These are phyloP conservation scores for Telmatochromis brichardi DNA, from an alignment of 2,113 vertebrate species.

Conservation along the genomic window DNA sequence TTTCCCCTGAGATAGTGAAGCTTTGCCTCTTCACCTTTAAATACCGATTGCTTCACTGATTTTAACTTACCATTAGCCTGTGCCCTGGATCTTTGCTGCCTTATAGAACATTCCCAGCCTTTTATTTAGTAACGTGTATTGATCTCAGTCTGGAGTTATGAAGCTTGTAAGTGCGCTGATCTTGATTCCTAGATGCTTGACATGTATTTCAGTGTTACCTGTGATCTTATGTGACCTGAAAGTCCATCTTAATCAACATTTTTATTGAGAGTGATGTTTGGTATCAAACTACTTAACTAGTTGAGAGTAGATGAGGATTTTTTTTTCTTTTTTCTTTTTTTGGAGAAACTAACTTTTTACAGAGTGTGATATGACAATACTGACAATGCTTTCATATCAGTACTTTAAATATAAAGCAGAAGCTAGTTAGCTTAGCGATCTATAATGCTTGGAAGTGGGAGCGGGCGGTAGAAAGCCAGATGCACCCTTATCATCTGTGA, in stretches of 20 bases:
- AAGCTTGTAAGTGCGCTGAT: constrained; percentile 25
- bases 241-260: background rate
- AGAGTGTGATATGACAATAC: background rate
- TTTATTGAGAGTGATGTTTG: background rate
- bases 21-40: constrained; percentile 44
- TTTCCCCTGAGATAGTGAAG: constrained; percentile 3
- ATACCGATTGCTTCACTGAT: constrained; percentile 9
- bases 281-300: background rate
- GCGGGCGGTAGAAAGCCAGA: background rate
- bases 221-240: background rate
- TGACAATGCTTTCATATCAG: background rate
- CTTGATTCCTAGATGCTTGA: constrained; percentile 6
- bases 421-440: background rate
- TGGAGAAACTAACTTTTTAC: background rate
- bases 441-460: background rate
- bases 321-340: background rate
- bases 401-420: background rate
- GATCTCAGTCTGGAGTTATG: background rate
- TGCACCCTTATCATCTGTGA: background rate
- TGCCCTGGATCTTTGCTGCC: constrained; percentile 59
- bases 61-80: constrained; percentile 37
- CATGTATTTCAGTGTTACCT: background rate
- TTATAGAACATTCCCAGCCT: constrained; percentile 62
- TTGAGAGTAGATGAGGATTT: background rate
- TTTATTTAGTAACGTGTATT: constrained; percentile 25